Evolutionary conservation across 2,888 invertebrate genomes (phyloP).

Genomic region (Bellardia pandia): DNA sequence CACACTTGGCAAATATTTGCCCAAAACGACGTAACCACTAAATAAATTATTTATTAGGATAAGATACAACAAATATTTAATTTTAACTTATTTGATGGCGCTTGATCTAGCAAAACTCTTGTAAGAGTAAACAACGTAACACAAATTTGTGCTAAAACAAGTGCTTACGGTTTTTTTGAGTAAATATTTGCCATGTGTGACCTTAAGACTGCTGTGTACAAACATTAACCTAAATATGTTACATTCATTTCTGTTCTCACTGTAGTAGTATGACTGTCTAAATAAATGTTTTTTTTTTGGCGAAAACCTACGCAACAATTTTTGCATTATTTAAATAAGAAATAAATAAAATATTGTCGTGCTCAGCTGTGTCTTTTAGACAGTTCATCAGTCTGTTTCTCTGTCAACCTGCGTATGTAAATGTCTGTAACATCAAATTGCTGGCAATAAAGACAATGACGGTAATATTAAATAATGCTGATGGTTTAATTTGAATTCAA

Average conservation of each 20-base stretch:
- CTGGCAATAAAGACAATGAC: slow-evolving; percentile 15
- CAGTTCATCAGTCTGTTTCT: background rate
- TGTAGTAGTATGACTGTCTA: background rate
- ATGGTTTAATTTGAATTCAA: slow-evolving; percentile 38
- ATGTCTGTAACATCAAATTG: slow-evolving; percentile 10
- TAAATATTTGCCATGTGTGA: too few relatives aligned
- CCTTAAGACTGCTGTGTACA: too few relatives aligned
- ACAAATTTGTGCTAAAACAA: too few relatives aligned
- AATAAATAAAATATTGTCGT: slow-evolving; percentile 18
- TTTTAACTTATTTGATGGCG: too few relatives aligned
- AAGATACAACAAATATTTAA: too few relatives aligned
- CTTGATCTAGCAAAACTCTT: too few relatives aligned
- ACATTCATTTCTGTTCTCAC: background rate
- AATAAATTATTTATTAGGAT: too few relatives aligned
- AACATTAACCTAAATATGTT: background rate
- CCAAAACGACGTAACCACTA: too few relatives aligned
- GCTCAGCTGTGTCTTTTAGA: background rate
- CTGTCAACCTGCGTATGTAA: background rate
- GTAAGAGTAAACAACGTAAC: too few relatives aligned
- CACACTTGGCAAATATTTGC: too few relatives aligned
- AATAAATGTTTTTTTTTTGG: background rate
- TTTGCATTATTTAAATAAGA: slow-evolving; percentile 25
- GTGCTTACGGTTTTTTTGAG: too few relatives aligned
- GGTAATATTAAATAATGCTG: slow-evolving; percentile 21
- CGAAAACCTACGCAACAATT: slow-evolving; percentile 21